Conservation (phyloP, 2,797 vertebrate species). For the Mycteria americana region DNA sequence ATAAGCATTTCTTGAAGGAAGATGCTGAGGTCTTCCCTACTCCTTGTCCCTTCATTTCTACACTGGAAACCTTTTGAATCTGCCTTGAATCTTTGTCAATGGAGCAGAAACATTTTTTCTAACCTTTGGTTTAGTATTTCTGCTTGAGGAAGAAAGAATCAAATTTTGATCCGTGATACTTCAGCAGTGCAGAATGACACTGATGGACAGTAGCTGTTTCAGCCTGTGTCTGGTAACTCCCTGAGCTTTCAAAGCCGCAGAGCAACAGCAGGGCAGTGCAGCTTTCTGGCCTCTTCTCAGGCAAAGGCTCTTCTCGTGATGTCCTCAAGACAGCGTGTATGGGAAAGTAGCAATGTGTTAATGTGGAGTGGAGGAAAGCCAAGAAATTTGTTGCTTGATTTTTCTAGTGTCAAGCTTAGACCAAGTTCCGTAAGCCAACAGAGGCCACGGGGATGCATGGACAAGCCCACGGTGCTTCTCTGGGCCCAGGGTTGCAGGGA, state of each 20-base stretch:
- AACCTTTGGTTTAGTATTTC: neutral
- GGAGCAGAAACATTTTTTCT: neutral
- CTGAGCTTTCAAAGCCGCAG: neutral
- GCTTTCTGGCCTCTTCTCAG: neutral
- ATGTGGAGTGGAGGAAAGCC: neutral
- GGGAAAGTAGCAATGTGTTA: neutral
- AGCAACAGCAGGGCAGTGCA: neutral
- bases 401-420: neutral
- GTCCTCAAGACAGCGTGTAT: neutral
- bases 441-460: neutral
- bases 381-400: slow-evolving; percentile 1
- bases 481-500: neutral
- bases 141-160: neutral
- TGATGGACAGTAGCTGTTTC: neutral
- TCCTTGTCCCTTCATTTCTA: neutral
- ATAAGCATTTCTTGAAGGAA: neutral
- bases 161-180: neutral
- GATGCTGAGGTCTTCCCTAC: neutral
- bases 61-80: neutral
- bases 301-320: neutral
- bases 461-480: neutral
- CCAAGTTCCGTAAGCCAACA: neutral
- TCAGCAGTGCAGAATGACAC: neutral
- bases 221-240: neutral
- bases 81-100: neutral